Percentiles rank a stretch among this genome's conserved stretches.
phyloP scores from a whole-genome alignment of 2,797 vertebrate species.

The Intellagama lesueurii region DNA sequence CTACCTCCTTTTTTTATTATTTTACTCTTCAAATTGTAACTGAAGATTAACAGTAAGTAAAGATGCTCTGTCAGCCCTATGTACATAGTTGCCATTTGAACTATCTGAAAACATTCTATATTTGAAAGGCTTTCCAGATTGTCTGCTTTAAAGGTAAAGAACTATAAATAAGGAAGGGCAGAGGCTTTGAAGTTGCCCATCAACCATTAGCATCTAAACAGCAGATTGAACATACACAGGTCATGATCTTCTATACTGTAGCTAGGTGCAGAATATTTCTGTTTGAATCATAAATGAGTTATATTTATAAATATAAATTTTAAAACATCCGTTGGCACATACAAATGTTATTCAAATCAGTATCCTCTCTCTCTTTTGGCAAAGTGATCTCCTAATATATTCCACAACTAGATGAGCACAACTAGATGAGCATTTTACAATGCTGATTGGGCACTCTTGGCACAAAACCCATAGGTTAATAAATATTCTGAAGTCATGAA shows the following conservation, averaged over 20 bases:
- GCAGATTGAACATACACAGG: neutral
- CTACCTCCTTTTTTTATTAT: too few relatives aligned
- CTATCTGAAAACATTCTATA: neutral
- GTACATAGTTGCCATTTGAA: too few relatives aligned
- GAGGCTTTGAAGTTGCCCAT: neutral
- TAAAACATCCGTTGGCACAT: too few relatives aligned
- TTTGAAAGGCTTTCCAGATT: neutral
- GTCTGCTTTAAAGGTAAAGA: neutral
- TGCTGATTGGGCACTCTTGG: slow-evolving; percentile 42
- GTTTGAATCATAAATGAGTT: too few relatives aligned
- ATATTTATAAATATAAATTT: too few relatives aligned
- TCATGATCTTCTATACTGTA: neutral
- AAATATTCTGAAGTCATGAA: slow-evolving; percentile 10
- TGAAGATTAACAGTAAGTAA: too few relatives aligned
- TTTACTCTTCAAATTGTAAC: too few relatives aligned
- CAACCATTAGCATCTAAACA: too few relatives aligned
- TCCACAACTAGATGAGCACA: slow-evolving; percentile 15
- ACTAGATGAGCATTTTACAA: slow-evolving; percentile 32
- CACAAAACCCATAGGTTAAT: slow-evolving; percentile 46
- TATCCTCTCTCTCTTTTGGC: neutral
- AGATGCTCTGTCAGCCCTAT: too few relatives aligned
- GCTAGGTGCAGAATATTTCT: neutral
- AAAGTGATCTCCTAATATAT: neutral
- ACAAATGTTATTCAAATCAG: neutral
- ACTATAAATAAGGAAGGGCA: neutral